A percentile compares a stretch with the other conserved stretches of the same genome.
These are phyloP conservation scores for Sialis lutaria DNA, from an alignment of 2,888 invertebrate species.

Conservation along the genomic window DNA sequence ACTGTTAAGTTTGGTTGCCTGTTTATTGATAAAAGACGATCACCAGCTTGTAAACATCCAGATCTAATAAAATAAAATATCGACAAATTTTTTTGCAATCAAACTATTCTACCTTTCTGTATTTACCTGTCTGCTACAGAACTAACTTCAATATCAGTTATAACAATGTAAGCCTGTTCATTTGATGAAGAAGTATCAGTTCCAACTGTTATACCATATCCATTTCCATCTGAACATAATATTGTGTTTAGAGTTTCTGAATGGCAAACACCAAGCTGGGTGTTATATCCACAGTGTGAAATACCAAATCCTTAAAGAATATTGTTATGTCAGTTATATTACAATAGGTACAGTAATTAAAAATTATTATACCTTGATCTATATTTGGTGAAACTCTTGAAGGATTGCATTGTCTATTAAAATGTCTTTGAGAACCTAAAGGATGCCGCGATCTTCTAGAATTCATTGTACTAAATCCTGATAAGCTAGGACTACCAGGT, in stretches of 20 bases:
- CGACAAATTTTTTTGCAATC: neutral
- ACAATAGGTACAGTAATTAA: neutral
- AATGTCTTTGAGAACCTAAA: slow-evolving; percentile 18
- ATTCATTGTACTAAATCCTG: slow-evolving; percentile 36
- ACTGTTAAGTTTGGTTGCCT: slow-evolving; percentile 50
- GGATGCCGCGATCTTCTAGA: slow-evolving; percentile 27
- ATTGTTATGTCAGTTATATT: neutral
- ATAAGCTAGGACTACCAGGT: slow-evolving; percentile 30
- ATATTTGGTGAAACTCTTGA: slow-evolving; percentile 17
- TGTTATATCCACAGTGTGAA: slow-evolving; percentile 10
- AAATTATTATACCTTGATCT: neutral
- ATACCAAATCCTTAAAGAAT: neutral
- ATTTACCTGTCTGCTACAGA: slow-evolving; percentile 38
- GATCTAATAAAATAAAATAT: slow-evolving; percentile 27
- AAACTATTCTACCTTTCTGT: neutral
- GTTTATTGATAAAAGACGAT: slow-evolving; percentile 71
- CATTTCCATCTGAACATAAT: slow-evolving; percentile 29
- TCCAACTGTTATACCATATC: slow-evolving; percentile 32
- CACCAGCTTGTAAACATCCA: slow-evolving; percentile 61
- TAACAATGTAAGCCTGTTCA: slow-evolving; percentile 23
- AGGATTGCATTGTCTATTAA: slow-evolving; percentile 30
- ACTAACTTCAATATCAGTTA: slow-evolving; percentile 31
- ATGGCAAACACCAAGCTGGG: slow-evolving; percentile 26
- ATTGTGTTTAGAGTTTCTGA: slow-evolving; percentile 34
- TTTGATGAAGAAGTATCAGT: slow-evolving; percentile 26